Base-by-base conservation (phyloP, 2,888 invertebrate genomes). In the Xestia sexstrigata region DNA sequence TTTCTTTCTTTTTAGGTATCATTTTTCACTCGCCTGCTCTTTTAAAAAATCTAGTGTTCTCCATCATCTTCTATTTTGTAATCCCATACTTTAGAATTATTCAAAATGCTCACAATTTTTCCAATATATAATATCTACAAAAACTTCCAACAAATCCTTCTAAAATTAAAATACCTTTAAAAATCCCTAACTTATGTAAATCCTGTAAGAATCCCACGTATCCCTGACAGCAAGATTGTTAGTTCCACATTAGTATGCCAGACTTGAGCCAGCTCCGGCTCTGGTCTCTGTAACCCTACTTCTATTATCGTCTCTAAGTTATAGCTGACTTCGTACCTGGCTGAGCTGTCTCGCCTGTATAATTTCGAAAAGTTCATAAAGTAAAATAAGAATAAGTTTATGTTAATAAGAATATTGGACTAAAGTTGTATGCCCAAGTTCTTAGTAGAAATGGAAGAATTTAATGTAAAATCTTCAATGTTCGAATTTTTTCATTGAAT, bases 171-270 rank as follows among this genome's bases (percentile, higher is more conserved):
- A n/a, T 15, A 47, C 26, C 39, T 78, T 60, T 65, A 26, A 11
- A 8, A 79, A 70, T 55, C 17, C 23, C 35, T 47, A 72, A 83
- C 17, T 70, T 75, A 86, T 73, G 74, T 30, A 83, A 80, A 88
- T 83, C 69, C 70, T 49, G 69, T 70, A 70, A 81, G 75, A 66
- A 68, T 70, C 67, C 55, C 70, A 79, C 79, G 79, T 70, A 76
- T 66, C 3, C 63, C 66, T 83, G 78, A 58, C 72, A 75, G 84
- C 39, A 42, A 67, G 73, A 78, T 74, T 74, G 81, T 81, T 79
- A 76, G 79, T 74, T 74, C 63, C 83, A 39, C 39, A 88, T 87
- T 87, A 84, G 85, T 87, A 87, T 87, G 73, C 89, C 60, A 65
- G 67, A 62, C 75, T 55, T 63, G 67, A 68, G 63, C 67, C 71